A percentile compares a stretch with the other conserved stretches of the same genome.
phyloP scores from a whole-genome alignment of 2,797 vertebrate species.

The Hyperoplus lanceolatus region DNA sequence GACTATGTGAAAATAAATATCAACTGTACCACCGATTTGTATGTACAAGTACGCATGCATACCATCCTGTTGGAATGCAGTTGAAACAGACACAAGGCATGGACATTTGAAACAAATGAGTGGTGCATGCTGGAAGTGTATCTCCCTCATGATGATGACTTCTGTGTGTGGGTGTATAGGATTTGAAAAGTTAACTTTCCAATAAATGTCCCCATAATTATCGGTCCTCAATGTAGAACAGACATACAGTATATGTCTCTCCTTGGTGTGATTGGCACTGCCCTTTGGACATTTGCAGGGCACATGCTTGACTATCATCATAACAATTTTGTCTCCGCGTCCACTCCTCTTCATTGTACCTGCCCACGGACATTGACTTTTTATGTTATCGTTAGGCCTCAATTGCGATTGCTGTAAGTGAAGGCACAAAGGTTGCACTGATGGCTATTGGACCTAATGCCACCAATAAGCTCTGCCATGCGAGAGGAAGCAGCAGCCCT shows the following conservation, averaged over 20 bases:
- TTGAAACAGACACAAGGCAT: background rate
- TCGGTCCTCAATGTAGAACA: background rate
- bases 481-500: constrained; percentile 76
- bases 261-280: constrained; percentile 4
- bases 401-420: constrained; percentile 72
- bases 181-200: constrained; percentile 32
- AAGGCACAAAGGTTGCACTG: constrained; percentile 73
- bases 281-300: constrained; percentile 3
- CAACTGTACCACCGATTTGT: constrained; percentile 22
- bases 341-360: constrained; percentile 32
- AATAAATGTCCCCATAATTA: constrained; percentile 8
- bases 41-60: constrained; percentile 20
- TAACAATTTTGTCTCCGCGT: constrained; percentile 29
- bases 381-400: constrained; percentile 70
- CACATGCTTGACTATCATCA: constrained; percentile 21
- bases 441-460: constrained; percentile 77
- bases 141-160: background rate
- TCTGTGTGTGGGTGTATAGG: background rate
- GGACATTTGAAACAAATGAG: background rate
- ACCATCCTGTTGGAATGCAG: constrained; percentile 13
- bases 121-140: background rate
- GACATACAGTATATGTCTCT: background rate
- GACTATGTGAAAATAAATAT: constrained; percentile 31
- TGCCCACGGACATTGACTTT: constrained; percentile 57
- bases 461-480: constrained; percentile 83